These are phyloP conservation scores for Craterocephalus amniculus DNA, from an alignment of 2,797 vertebrate species.

Conservation along the genomic window DNA sequence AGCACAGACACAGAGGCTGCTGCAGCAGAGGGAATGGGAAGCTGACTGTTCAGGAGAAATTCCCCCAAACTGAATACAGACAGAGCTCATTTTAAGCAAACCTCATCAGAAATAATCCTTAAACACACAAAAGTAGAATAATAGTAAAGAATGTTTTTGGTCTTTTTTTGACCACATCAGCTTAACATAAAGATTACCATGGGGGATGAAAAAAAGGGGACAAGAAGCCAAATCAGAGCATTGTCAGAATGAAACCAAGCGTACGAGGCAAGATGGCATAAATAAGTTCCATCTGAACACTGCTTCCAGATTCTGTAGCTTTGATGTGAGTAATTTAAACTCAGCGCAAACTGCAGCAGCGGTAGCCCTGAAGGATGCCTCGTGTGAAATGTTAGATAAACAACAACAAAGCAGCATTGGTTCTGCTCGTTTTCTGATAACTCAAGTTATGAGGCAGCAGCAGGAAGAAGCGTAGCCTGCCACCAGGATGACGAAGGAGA, in stretches of 20 bases:
- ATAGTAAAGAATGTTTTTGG: background rate
- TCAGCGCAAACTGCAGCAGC: constrained; percentile 5
- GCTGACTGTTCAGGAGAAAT: background rate
- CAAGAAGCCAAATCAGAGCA: constrained; percentile 5
- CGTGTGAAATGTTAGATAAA: constrained; percentile 19
- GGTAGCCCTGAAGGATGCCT: constrained; percentile 22
- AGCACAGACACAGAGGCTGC: background rate
- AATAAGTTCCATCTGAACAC: constrained; percentile 11
- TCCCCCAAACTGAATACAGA: background rate
- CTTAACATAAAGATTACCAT: background rate
- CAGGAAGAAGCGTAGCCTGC: constrained; percentile 35
- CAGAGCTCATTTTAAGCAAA: background rate
- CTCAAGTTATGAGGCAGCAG: constrained; percentile 27
- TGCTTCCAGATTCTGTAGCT: background rate
- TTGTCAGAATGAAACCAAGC: background rate
- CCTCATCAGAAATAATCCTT: background rate
- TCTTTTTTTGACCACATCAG: background rate
- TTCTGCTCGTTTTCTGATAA: constrained; percentile 37
- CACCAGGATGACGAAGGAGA: constrained; percentile 30
- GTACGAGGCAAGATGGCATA: constrained; percentile 5
- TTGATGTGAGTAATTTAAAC: constrained; percentile 28
- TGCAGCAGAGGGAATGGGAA: background rate
- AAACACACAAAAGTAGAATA: background rate
- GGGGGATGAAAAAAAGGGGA: background rate
- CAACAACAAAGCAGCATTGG: constrained; percentile 5